Conservation (phyloP, 2,888 invertebrate genomes). For the Apodemia duryi region DNA sequence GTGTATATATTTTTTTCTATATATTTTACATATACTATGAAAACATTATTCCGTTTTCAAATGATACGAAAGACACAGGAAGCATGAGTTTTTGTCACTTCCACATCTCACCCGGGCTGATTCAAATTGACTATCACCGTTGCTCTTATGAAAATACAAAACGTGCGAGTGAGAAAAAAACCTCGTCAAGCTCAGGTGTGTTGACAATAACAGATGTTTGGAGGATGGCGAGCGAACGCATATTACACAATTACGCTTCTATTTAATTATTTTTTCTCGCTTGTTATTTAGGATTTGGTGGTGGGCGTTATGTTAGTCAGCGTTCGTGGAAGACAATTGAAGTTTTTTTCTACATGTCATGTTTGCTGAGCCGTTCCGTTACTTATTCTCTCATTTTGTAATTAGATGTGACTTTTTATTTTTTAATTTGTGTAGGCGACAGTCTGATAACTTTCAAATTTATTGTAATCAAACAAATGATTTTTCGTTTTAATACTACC, state of each 20-base stretch:
- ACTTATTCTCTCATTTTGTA: constrained; percentile 43
- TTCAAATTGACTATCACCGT: constrained; percentile 43
- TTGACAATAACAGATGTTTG: constrained; percentile 77
- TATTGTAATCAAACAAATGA: constrained; percentile 9
- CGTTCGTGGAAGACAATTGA: constrained; percentile 55
- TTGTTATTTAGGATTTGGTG: constrained; percentile 52
- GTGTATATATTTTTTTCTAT: not conserved
- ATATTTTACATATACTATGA: constrained; percentile 41
- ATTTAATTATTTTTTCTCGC: constrained; percentile 74
- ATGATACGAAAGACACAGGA: constrained; percentile 79
- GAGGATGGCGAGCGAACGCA: constrained; percentile 58
- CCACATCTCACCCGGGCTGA: constrained; percentile 60
- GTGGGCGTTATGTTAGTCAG: constrained; percentile 52
- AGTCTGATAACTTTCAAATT: constrained; percentile 29
- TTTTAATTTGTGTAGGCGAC: constrained; percentile 43
- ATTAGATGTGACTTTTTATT: constrained; percentile 52
- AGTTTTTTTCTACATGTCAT: constrained; percentile 49
- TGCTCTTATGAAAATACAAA: constrained; percentile 25
- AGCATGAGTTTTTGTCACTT: constrained; percentile 77
- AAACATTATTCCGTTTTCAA: constrained; percentile 72
- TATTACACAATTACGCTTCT: constrained; percentile 77
- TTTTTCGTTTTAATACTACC: not conserved
- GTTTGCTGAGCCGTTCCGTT: constrained; percentile 49
- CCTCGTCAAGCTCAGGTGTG: constrained; percentile 65
- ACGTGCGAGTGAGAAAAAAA: constrained; percentile 41